Evolutionary conservation across 2,113 vertebrate genomes (phyloP).

Genomic region (Anguilla japonica): DNA sequence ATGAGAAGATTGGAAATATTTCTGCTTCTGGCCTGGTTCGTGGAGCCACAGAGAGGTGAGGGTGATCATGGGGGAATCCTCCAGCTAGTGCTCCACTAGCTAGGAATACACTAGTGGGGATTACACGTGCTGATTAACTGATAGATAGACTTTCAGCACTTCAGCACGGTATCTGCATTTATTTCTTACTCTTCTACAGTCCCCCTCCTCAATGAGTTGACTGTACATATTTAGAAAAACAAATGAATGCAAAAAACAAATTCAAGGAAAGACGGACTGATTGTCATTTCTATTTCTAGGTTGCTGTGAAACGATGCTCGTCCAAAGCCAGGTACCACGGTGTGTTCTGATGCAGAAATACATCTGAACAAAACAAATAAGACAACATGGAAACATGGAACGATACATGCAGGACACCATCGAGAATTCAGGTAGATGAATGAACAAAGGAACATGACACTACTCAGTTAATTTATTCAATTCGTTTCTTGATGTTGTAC

Average conservation of each 20-base stretch:
- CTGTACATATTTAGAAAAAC: constrained; percentile 13
- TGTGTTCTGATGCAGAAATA: background rate
- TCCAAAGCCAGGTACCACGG: background rate
- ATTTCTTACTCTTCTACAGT: too few species aligned
- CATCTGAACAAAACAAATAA: background rate
- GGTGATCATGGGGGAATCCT: too few species aligned
- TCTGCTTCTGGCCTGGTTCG: background rate
- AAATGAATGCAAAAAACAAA: background rate
- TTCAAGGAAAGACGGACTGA: constrained; percentile 4
- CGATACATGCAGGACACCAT: background rate
- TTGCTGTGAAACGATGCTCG: background rate
- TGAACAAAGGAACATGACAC: background rate
- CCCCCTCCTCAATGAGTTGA: background rate
- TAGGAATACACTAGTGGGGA: background rate
- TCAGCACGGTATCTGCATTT: background rate
- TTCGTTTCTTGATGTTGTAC: background rate
- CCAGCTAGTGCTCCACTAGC: too few species aligned
- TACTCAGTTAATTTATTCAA: background rate
- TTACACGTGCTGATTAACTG: background rate
- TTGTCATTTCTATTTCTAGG: constrained; percentile 21
- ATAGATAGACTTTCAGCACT: background rate
- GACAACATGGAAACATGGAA: background rate
- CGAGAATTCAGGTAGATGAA: background rate
- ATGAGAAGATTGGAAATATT: background rate
- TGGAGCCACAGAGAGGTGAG: background rate